A percentile compares a stretch with the other conserved stretches of the same genome.
phyloP scores from a whole-genome alignment of 2,888 invertebrate species.

The Xestia rhomboidea region DNA sequence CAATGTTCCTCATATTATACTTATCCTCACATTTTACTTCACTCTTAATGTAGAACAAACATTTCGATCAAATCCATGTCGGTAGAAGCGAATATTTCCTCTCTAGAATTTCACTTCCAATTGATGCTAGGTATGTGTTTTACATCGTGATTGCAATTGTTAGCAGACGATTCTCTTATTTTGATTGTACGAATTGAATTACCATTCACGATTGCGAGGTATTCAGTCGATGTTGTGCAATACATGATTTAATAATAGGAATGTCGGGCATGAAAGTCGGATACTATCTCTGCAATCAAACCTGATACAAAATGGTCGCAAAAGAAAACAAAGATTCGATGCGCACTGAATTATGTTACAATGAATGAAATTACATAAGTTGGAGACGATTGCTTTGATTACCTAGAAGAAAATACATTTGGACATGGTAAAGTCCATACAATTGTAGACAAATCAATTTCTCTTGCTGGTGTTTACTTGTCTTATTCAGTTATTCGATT shows the following conservation, averaged over 20 bases:
- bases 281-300: conserved; percentile 72
- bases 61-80: conserved; percentile 46
- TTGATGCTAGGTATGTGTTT: conserved; percentile 60
- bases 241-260: conserved; percentile 72
- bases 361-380: conserved; percentile 67
- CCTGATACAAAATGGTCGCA: conserved; percentile 70
- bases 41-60: conserved; percentile 24
- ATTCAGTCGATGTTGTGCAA: conserved; percentile 74
- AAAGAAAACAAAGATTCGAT: conserved; percentile 69
- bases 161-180: conserved; percentile 56
- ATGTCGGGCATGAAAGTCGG: conserved; percentile 74
- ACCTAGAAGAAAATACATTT: conserved; percentile 37
- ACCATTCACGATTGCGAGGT: conserved; percentile 63
- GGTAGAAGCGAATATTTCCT: conserved; percentile 41
- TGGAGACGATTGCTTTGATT: conserved; percentile 53
- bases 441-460: conserved; percentile 35
- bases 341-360: conserved; percentile 69
- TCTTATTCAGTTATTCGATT: conserved; percentile 14
- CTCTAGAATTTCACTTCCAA: conserved; percentile 61
- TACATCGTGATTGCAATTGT: conserved; percentile 59
- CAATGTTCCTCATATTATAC: conserved; percentile 27
- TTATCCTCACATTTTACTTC: neutral
- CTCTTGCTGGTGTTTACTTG: conserved; percentile 27
- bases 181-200: conserved; percentile 72
- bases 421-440: conserved; percentile 39